Evolutionary conservation across 2,888 invertebrate species (phyloP).

Genomic region (Metallyticus violacea): DNA sequence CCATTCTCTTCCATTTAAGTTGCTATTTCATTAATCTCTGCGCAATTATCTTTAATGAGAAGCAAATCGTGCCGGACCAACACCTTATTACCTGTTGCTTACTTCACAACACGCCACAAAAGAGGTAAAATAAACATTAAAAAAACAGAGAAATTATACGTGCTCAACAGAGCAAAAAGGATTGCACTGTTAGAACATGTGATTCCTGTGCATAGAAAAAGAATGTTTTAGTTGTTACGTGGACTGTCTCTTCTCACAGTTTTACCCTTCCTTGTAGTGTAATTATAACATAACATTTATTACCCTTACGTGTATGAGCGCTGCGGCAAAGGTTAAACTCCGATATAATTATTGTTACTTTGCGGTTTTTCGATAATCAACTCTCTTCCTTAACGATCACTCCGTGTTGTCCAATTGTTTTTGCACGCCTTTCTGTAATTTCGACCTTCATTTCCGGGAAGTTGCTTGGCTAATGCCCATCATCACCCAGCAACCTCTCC

Average conservation of each 20-base stretch:
- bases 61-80: not conserved
- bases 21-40: not conserved
- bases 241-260: not conserved
- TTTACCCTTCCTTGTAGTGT: not conserved
- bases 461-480: not conserved
- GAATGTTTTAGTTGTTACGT: not conserved
- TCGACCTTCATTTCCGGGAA: not conserved
- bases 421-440: not conserved
- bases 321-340: not conserved
- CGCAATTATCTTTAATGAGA: constrained; percentile 5
- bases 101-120: not conserved
- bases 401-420: not conserved
- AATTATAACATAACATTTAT: not conserved
- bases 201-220: not conserved
- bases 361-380: constrained; percentile 10
- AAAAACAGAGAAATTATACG: not conserved
- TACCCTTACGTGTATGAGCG: not conserved
- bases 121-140: not conserved
- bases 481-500: not conserved
- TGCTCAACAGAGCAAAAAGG: not conserved
- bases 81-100: constrained; percentile 6
- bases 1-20: not conserved
- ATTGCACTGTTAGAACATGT: not conserved
- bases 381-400: not conserved
- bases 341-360: not conserved